Percentiles rank a stretch among this genome's conserved stretches.
Conservation (phyloP, 2,797 vertebrate genomes). For the Pachyuromys duprasi region DNA sequence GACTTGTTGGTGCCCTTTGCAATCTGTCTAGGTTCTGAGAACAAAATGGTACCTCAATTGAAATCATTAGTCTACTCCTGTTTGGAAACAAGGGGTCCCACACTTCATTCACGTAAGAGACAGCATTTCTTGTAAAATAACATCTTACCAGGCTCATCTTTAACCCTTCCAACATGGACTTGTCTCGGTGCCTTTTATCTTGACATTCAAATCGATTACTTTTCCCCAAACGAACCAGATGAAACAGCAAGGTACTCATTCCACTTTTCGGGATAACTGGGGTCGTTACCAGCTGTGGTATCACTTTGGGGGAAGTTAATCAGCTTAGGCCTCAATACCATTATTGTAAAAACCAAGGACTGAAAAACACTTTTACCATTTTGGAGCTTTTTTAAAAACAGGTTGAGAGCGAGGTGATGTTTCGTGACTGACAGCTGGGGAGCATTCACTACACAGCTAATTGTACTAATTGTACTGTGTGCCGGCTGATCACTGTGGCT, state of each 20-base stretch:
- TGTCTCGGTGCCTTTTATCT: not conserved
- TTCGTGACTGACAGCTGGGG: not conserved
- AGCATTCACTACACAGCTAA: not conserved
- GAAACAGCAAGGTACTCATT: not conserved
- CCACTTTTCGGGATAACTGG: not conserved
- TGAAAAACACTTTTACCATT: not conserved
- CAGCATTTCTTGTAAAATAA: not conserved
- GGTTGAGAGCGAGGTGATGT: not conserved
- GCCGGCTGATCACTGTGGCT: not conserved
- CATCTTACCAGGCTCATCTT: not conserved
- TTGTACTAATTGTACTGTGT: not conserved
- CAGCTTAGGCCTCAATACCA: not conserved
- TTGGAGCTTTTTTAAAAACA: not conserved
- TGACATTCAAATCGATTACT: not conserved
- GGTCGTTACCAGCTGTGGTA: not conserved
- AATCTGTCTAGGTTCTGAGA: not conserved
- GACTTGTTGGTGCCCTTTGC: not conserved
- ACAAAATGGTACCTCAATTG: not conserved
- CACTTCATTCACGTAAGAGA: not conserved
- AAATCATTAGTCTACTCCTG: not conserved
- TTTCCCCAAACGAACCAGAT: not conserved
- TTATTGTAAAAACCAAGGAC: not conserved
- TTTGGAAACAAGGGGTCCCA: not conserved
- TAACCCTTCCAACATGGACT: slow-evolving; percentile 7
- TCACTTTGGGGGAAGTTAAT: not conserved